Evolutionary conservation across 2,888 invertebrate genomes (phyloP).

Genomic region (Nezara viridula): DNA sequence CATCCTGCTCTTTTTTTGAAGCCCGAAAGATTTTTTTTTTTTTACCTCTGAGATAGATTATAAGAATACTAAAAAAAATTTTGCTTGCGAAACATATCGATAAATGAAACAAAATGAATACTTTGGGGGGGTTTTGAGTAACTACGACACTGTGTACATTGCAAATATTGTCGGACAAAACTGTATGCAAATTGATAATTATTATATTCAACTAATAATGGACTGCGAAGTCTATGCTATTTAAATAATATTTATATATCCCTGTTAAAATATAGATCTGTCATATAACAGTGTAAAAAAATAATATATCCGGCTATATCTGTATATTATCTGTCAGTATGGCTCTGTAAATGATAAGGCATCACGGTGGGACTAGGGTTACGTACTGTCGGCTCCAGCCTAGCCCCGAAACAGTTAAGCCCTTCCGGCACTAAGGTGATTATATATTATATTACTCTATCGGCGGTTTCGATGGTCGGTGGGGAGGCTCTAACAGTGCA

Average conservation of each 20-base stretch:
- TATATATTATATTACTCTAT: slow-evolving; percentile 53
- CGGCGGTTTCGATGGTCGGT: slow-evolving; percentile 25
- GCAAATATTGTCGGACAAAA: slow-evolving; percentile 56
- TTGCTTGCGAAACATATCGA: neutral
- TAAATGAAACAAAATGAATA: slow-evolving; percentile 30
- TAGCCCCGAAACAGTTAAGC: slow-evolving; percentile 51
- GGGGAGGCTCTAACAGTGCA: neutral
- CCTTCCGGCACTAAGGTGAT: slow-evolving; percentile 57
- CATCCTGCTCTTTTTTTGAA: neutral
- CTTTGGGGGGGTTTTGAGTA: neutral
- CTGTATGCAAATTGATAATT: slow-evolving; percentile 58
- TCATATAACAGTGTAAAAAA: slow-evolving; percentile 60
- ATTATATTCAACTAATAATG: slow-evolving; percentile 58
- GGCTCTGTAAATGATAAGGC: slow-evolving; percentile 53
- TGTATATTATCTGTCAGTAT: slow-evolving; percentile 55
- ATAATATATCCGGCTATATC: slow-evolving; percentile 58
- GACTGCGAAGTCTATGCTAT: slow-evolving; percentile 56
- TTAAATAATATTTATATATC: slow-evolving; percentile 56
- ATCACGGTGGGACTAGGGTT: slow-evolving; percentile 14
- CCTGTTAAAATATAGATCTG: slow-evolving; percentile 61
- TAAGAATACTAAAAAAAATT: neutral
- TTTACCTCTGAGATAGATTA: neutral
- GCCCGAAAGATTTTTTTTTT: neutral
- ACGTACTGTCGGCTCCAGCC: neutral
- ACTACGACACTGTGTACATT: slow-evolving; percentile 51